Evolutionary conservation across 2,113 vertebrate species (phyloP).

Genomic region (Chaenogobius annularis): DNA sequence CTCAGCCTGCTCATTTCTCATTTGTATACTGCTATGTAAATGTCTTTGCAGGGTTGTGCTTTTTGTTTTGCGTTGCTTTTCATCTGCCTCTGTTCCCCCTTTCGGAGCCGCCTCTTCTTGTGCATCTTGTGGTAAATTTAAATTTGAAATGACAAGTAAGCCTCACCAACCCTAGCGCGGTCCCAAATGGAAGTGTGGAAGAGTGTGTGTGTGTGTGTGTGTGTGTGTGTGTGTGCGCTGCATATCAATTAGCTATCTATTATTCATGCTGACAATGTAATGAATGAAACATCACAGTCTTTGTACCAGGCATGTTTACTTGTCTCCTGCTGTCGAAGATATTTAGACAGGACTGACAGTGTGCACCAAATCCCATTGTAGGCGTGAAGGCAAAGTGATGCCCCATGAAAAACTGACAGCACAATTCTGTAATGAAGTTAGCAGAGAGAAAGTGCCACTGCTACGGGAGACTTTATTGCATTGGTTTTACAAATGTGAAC

Average conservation of each 20-base stretch:
- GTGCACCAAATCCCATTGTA: constrained; percentile 41
- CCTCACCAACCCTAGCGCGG: constrained; percentile 54
- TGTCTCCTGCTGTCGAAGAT: constrained; percentile 33
- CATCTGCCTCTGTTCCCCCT: constrained; percentile 12
- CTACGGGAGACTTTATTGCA: constrained; percentile 1
- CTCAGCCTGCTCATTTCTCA: not conserved
- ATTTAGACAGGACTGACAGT: constrained; percentile 42
- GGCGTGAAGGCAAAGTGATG: constrained; percentile 44
- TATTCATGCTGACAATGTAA: constrained; percentile 71
- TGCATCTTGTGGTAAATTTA: constrained; percentile 39
- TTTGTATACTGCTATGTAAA: not conserved
- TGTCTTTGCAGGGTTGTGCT: constrained; percentile 2
- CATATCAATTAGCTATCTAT: constrained; percentile 72
- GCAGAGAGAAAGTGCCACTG: not conserved
- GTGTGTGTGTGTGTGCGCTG: constrained; percentile 43
- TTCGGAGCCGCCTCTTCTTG: constrained; percentile 15
- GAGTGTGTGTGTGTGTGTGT: constrained; percentile 23
- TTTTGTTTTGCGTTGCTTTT: constrained; percentile 18
- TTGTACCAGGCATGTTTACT: constrained; percentile 66
- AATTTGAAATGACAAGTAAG: constrained; percentile 54
- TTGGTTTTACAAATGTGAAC: constrained; percentile 16
- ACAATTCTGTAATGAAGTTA: constrained; percentile 29
- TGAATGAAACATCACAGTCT: constrained; percentile 74
- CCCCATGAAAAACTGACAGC: constrained; percentile 53
- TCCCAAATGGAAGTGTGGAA: constrained; percentile 28